Evolutionary conservation across 2,113 vertebrate genomes (phyloP), one percentile per base, ranked within the genome.

Genomic region (Colius striatus): DNA sequence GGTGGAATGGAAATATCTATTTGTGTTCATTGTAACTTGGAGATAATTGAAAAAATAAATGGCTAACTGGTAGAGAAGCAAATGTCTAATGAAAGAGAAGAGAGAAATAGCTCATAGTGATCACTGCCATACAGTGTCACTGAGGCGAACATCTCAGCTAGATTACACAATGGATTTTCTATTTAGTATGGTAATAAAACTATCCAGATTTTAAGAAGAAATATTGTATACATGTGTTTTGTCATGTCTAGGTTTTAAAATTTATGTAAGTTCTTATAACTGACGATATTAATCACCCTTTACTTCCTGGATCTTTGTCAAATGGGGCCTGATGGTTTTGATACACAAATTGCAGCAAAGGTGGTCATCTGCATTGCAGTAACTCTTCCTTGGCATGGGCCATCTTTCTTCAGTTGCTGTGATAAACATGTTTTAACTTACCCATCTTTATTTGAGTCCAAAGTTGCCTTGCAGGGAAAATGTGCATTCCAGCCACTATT

Each of bases 361-460:
- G 36, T 71, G 53, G 9, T 61, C 1, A 0, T 23, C 57, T 62
- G 53, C 2, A 0, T 13, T 60, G 61, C 32, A 38, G 9, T 73
- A 50, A 21, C 80, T 74, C 60, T 57, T 82, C 45, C 73, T 81
- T 84, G 54, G 65, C 25, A 23, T 18, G 83, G 53, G 65, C n/a
- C 17, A 8, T 81, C 74, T 30, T 43, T 45, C 65, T 70, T 41
- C 32, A 25, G 80, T 85, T 73, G 30, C 57, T 63, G 45, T 2
- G 13, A 50, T 26, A 21, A 61, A 25, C 1, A 3, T 53, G 48
- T 75, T 62, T 61, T 91, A 68, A 76, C 36, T 72, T 67, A 63
- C 54, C 54, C 67, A 4, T 80, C 72, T 57, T 32, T 54, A 26
- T 68, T 62, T 73, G 79, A 88, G 71, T 79, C 47, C 20, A 32